Percentiles rank a stretch among this genome's conserved stretches.
These are phyloP conservation scores for Psammodynastes pulverulentus DNA, from an alignment of 2,113 vertebrate species.

Conservation along the genomic window DNA sequence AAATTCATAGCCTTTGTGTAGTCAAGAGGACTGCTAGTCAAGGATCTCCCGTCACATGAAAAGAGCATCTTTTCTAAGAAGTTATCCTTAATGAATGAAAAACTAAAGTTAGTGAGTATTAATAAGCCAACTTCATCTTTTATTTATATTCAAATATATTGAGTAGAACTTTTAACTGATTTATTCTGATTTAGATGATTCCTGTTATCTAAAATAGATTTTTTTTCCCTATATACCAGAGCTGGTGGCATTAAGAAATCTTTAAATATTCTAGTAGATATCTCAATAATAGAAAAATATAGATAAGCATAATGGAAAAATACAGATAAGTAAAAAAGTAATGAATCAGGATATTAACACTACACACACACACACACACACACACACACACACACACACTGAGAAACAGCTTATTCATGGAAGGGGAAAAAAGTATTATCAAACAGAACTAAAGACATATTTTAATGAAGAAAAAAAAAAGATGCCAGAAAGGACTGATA, in stretches of 20 bases:
- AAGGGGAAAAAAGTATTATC: neutral
- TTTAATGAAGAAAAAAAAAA: neutral
- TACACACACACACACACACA: neutral
- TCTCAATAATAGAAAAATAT: neutral
- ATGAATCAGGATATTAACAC: neutral
- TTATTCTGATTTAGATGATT: neutral
- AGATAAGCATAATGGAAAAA: neutral
- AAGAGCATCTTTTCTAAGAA: neutral
- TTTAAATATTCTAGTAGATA: constrained; percentile 7
- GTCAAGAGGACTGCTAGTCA: neutral
- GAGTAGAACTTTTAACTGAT: neutral
- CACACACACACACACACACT: neutral
- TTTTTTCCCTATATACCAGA: neutral
- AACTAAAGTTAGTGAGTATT: too few species aligned
- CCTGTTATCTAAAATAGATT: neutral
- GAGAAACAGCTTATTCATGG: neutral
- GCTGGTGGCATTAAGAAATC: neutral
- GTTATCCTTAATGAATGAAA: neutral
- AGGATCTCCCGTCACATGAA: neutral
- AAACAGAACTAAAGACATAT: neutral
- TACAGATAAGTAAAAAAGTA: neutral
- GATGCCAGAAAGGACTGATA: neutral
- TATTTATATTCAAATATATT: neutral
- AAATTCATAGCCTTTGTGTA: neutral
- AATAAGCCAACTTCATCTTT: neutral